Percentiles rank a stretch among this genome's conserved stretches.
Conservation (phyloP, 2,888 invertebrate genomes). For the Zygogramma bicolorata region DNA sequence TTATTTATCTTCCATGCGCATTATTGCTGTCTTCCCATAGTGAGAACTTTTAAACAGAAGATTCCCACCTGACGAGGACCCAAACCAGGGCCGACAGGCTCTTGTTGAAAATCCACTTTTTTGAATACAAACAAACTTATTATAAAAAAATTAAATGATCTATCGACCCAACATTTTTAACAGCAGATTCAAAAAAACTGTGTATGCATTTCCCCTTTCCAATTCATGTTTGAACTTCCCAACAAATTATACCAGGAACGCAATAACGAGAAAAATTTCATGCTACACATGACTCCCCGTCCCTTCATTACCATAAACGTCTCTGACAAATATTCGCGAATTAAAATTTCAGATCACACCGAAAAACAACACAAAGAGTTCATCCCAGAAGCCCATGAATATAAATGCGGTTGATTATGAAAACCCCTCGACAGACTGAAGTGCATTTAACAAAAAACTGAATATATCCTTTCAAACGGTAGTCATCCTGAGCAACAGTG, state of each 20-base stretch:
- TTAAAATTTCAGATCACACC: slow-evolving; percentile 41
- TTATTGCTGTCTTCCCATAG: too few relatives aligned
- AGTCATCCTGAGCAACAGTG: not conserved
- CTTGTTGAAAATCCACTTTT: too few relatives aligned
- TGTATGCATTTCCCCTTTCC: not conserved
- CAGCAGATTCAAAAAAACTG: not conserved
- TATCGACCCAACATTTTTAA: not conserved
- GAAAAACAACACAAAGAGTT: slow-evolving; percentile 39
- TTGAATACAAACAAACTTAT: too few relatives aligned
- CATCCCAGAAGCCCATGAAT: slow-evolving; percentile 43
- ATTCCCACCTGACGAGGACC: too few relatives aligned
- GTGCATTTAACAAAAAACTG: not conserved
- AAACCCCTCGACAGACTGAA: slow-evolving; percentile 6
- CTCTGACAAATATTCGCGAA: slow-evolving; percentile 40
- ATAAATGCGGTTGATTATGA: slow-evolving; percentile 42
- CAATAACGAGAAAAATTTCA: slow-evolving; percentile 29
- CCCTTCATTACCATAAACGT: slow-evolving; percentile 37
- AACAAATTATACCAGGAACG: not conserved
- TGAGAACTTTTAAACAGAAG: too few relatives aligned
- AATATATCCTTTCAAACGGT: not conserved
- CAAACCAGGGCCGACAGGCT: too few relatives aligned
- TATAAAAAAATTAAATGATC: too few relatives aligned
- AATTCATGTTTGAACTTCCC: not conserved
- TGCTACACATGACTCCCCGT: slow-evolving; percentile 31
- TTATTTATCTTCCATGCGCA: too few relatives aligned